Evolutionary conservation across 2,888 invertebrate species (phyloP), one percentile per base, ranked within the genome.

Genomic region (Linnaemya tessellans): DNA sequence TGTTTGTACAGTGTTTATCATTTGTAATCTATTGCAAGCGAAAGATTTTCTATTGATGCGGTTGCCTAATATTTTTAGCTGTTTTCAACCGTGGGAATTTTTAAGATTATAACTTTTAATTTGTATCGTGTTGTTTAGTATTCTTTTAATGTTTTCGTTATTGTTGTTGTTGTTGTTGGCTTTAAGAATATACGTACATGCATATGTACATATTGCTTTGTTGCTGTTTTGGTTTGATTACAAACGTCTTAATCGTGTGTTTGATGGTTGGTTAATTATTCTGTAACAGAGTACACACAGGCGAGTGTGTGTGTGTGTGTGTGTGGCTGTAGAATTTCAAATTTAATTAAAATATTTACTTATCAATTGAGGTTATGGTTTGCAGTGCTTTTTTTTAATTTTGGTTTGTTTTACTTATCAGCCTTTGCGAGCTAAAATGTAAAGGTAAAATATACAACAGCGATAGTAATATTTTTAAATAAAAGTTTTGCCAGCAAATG

Each of bases 341-440:
- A 56, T 68, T 79, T 64, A 81, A 85, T 85, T 85, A 73, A 70
- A 85, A 85, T 75, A 20, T 11, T 3, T 18, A 84, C 30, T 85
- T 85, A 85, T 85, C 84, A 85, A 85, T 77, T 85, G 73, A 79
- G 84, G 84, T 74, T 85, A 85, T 60, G 73, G 80, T 68, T 80
- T 64, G 18, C 9, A 71, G 3, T 73, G 22, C 56, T 30, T 30
- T 30, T 30, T 30, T 30, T 30, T 30, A 18, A 41, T 73, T 75
- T 70, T 30, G n/a, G 22, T 58, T 64, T 49, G 38, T 60, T 51
- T 60, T 70, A 38, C 41, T 71, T 71, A 65, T 80, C 80, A 80
- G 22, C 18, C 5, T n/a, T 20, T 60, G 13, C 4, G 25, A 62
- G 11, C 30, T 11, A n/a, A 56, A 20, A 10, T 41, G 7, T 56